phyloP scores from a whole-genome alignment of 2,888 invertebrate genomes.

The Drosophila borborema region DNA sequence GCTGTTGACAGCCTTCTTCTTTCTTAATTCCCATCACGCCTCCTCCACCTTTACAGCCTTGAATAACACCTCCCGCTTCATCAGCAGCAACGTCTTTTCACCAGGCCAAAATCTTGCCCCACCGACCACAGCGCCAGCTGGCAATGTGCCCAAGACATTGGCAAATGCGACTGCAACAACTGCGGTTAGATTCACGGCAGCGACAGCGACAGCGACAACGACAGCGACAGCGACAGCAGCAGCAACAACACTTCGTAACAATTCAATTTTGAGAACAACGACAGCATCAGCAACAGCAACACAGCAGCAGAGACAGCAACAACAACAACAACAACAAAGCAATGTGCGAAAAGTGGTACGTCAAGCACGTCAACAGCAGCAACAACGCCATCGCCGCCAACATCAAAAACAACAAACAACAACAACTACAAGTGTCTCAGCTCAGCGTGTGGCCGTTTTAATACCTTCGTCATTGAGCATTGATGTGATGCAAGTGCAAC shows the following conservation, averaged over 20 bases:
- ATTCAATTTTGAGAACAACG: slow-evolving; percentile 37
- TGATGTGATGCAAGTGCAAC: slow-evolving; percentile 82
- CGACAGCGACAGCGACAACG: slow-evolving; percentile 36
- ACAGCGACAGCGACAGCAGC: slow-evolving; percentile 34
- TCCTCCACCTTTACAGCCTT: slow-evolving; percentile 27
- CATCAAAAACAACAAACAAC: slow-evolving; percentile 23
- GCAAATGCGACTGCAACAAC: slow-evolving; percentile 43
- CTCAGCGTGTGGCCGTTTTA: slow-evolving; percentile 80
- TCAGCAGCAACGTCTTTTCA: slow-evolving; percentile 23
- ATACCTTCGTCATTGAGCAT: slow-evolving; percentile 78
- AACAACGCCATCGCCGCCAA: slow-evolving; percentile 20
- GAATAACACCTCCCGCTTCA: slow-evolving; percentile 10
- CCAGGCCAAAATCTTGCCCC: slow-evolving; percentile 32
- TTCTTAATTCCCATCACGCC: slow-evolving; percentile 78
- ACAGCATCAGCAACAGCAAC: slow-evolving; percentile 24
- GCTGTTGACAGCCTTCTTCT: slow-evolving; percentile 85
- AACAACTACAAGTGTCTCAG: slow-evolving; percentile 19
- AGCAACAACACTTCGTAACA: slow-evolving; percentile 34
- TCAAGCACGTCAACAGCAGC: slow-evolving; percentile 64
- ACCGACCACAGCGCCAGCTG: slow-evolving; percentile 45
- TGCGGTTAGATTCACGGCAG: slow-evolving; percentile 18
- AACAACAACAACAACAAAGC: slow-evolving; percentile 40
- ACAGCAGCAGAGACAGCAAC: slow-evolving; percentile 8
- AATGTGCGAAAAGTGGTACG: slow-evolving; percentile 62
- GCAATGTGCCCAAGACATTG: slow-evolving; percentile 44